phyloP scores from a whole-genome alignment of 1,140 invertebrate genomes.

The Brachionus sp. region DNA sequence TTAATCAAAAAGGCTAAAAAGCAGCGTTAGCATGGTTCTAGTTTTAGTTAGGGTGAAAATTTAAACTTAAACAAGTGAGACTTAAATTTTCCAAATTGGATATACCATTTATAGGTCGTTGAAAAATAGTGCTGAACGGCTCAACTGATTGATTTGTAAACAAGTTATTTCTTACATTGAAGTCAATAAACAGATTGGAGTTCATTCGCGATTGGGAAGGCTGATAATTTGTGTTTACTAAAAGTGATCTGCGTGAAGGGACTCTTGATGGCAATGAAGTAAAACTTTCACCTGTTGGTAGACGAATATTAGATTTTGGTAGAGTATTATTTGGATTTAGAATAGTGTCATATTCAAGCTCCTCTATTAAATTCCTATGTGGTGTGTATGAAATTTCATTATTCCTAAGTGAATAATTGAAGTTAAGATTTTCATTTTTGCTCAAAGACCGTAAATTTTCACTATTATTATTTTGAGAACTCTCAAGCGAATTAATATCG shows the following conservation, averaged over 20 bases:
- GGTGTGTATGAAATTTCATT: neutral
- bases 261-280: constrained; percentile 13
- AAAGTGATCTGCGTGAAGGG: neutral
- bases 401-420: constrained; percentile 19
- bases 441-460: constrained; percentile 7
- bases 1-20: neutral
- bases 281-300: neutral
- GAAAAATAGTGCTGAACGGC: neutral
- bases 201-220: neutral
- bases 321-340: constrained; percentile 16
- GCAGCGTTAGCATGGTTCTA: neutral
- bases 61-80: neutral
- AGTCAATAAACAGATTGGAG: constrained; percentile 28
- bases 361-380: constrained; percentile 12
- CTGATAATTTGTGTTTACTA: neutral
- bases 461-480: neutral
- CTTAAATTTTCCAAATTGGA: neutral
- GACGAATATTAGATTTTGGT: neutral
- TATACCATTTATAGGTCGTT: neutral
- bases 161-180: constrained; percentile 21
- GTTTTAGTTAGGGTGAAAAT: neutral
- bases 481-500: neutral
- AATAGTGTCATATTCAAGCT: constrained; percentile 16
- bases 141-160: constrained; percentile 1
- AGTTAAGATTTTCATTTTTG: constrained; percentile 23